Percentiles rank a stretch among this genome's conserved stretches.
phyloP scores from a whole-genome alignment of 2,113 vertebrate genomes.

The Ptychochromis oligacanthus region DNA sequence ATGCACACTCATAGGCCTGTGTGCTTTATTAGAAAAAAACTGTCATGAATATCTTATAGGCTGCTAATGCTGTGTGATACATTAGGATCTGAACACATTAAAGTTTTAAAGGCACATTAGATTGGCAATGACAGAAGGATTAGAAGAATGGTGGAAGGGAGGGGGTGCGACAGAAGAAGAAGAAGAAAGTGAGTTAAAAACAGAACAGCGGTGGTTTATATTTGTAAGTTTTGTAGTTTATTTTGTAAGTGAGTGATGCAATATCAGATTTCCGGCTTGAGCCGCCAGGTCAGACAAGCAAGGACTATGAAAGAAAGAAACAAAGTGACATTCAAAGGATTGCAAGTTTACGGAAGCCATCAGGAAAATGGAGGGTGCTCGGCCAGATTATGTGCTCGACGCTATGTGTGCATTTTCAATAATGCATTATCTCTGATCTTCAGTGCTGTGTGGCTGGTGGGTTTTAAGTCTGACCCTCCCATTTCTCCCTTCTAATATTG shows the following conservation, averaged over 20 bases:
- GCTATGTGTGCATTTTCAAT: constrained; percentile 42
- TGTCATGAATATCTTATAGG: constrained; percentile 77
- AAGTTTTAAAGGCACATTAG: constrained; percentile 62
- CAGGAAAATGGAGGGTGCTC: background rate
- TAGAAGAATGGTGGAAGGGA: background rate
- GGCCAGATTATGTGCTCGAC: background rate
- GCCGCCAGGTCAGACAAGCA: background rate
- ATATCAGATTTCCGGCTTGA: background rate
- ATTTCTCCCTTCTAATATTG: constrained; percentile 42
- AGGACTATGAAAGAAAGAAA: background rate
- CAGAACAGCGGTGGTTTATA: background rate
- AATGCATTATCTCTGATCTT: constrained; percentile 53
- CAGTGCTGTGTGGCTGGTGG: constrained; percentile 5
- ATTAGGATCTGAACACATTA: constrained; percentile 67
- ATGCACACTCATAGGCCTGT: constrained; percentile 27
- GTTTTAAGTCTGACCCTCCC: constrained; percentile 31
- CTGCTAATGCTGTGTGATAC: constrained; percentile 69
- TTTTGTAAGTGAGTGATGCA: constrained; percentile 2
- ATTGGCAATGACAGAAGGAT: constrained; percentile 29
- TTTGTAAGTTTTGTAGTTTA: background rate
- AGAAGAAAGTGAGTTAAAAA: constrained; percentile 24
- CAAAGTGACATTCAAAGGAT: background rate
- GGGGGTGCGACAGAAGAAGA: background rate
- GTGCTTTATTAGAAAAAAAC: constrained; percentile 71
- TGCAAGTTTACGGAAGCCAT: background rate